Conservation (phyloP, 2,888 invertebrate species). For the Gibbula magus region DNA sequence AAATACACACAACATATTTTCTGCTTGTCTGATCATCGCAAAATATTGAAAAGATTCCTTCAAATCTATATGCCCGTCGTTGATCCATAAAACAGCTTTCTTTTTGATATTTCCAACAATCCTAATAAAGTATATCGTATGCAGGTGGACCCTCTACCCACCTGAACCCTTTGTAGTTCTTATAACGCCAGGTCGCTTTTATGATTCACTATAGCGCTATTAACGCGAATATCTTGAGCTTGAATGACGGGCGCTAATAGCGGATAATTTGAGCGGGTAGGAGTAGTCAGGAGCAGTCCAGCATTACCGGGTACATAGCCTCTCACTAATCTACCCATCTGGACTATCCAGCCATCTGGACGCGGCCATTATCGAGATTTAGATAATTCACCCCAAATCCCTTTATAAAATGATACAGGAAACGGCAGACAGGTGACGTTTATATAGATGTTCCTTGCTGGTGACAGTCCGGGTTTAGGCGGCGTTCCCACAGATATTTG, state of each 20-base stretch:
- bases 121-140: too few species aligned
- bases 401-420: conserved; percentile 4
- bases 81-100: too few species aligned
- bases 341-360: background rate
- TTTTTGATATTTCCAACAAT: too few species aligned
- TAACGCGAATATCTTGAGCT: background rate
- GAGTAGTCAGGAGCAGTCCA: background rate
- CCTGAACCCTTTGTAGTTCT: background rate
- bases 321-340: conserved; percentile 14
- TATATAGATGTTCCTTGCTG: background rate
- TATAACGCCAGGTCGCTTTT: background rate
- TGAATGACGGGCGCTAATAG: background rate
- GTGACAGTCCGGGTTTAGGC: background rate
- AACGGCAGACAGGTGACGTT: background rate
- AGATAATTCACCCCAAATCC: conserved; percentile 5
- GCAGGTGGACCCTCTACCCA: background rate
- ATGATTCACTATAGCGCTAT: conserved; percentile 14
- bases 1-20: too few species aligned
- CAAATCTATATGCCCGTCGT: too few species aligned
- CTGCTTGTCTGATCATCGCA: too few species aligned
- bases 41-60: too few species aligned
- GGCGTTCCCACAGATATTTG: conserved; percentile 7
- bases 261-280: conserved; percentile 1
- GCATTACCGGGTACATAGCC: background rate
- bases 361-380: background rate